A percentile compares a stretch with the other conserved stretches of the same genome.
phyloP scores from a whole-genome alignment of 2,888 invertebrate genomes.

The Nomada ruficornis region DNA sequence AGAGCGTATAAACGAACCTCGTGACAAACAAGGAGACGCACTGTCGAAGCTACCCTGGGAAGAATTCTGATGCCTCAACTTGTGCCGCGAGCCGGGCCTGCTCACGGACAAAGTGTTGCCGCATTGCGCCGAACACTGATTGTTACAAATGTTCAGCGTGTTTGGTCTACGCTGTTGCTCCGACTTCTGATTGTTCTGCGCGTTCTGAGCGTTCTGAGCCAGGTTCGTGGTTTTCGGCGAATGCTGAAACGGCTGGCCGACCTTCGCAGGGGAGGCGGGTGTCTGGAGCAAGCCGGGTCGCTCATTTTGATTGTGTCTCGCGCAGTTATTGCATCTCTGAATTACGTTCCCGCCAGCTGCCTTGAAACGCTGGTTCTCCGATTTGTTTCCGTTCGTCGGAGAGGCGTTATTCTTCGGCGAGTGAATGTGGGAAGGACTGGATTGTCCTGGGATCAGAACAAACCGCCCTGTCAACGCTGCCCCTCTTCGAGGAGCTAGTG shows the following conservation, averaged over 20 bases:
- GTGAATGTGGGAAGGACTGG: slow-evolving; percentile 79
- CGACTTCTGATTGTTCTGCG: slow-evolving; percentile 78
- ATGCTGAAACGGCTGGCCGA: slow-evolving; percentile 76
- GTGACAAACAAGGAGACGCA: slow-evolving; percentile 84
- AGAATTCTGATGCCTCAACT: slow-evolving; percentile 84
- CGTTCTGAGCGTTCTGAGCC: slow-evolving; percentile 73
- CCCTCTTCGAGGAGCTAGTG: too few relatives aligned
- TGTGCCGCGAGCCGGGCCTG: slow-evolving; percentile 81
- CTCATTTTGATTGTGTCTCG: slow-evolving; percentile 80
- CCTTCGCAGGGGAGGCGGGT: slow-evolving; percentile 81
- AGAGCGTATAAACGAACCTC: slow-evolving; percentile 81
- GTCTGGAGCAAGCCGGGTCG: slow-evolving; percentile 80
- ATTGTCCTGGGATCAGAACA: slow-evolving; percentile 73
- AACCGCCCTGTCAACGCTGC: background rate
- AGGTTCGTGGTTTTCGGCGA: slow-evolving; percentile 78
- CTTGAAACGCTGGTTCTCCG: slow-evolving; percentile 74
- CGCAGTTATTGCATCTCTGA: slow-evolving; percentile 80
- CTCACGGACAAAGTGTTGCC: slow-evolving; percentile 78
- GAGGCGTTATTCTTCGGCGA: slow-evolving; percentile 78
- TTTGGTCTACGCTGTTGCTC: slow-evolving; percentile 79
- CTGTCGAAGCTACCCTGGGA: slow-evolving; percentile 84
- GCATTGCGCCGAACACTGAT: slow-evolving; percentile 78
- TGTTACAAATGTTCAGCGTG: slow-evolving; percentile 79
- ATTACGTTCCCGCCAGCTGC: slow-evolving; percentile 63
- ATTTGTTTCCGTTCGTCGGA: slow-evolving; percentile 74